phyloP scores from a whole-genome alignment of 2,797 vertebrate genomes.

The Pseudochirops cupreus region DNA sequence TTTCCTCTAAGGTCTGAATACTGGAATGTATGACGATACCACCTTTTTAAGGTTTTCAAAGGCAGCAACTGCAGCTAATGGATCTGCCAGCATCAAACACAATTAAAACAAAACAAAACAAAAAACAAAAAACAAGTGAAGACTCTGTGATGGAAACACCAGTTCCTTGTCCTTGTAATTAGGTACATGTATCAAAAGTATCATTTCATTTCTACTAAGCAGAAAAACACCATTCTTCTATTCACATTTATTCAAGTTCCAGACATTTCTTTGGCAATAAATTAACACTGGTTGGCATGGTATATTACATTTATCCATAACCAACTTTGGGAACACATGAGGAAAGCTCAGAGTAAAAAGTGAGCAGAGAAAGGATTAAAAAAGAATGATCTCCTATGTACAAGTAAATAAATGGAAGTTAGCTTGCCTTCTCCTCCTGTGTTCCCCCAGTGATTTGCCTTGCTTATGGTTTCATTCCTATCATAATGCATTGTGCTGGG shows the following conservation, averaged over 20 bases:
- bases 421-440: background rate
- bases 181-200: constrained; percentile 63
- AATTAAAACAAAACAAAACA: constrained; percentile 59
- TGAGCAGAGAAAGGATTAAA: constrained; percentile 31
- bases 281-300: constrained; percentile 61
- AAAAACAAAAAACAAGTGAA: constrained; percentile 22
- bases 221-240: constrained; percentile 70
- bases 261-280: constrained; percentile 73
- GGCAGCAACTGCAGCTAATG: constrained; percentile 74
- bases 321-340: background rate
- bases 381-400: constrained; percentile 14
- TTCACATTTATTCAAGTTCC: constrained; percentile 59
- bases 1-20: constrained; percentile 62
- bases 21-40: constrained; percentile 60
- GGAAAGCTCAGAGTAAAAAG: constrained; percentile 15
- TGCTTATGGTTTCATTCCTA: constrained; percentile 8
- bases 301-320: constrained; percentile 28
- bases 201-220: constrained; percentile 71
- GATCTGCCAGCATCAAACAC: constrained; percentile 77
- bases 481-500: background rate
- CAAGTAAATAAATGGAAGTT: constrained; percentile 44
- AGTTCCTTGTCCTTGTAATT: constrained; percentile 77
- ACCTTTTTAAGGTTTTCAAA: constrained; percentile 70
- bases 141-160: constrained; percentile 82
- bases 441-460: background rate